phyloP scores from a whole-genome alignment of 2,888 invertebrate genomes.

The Apeira syringaria region DNA sequence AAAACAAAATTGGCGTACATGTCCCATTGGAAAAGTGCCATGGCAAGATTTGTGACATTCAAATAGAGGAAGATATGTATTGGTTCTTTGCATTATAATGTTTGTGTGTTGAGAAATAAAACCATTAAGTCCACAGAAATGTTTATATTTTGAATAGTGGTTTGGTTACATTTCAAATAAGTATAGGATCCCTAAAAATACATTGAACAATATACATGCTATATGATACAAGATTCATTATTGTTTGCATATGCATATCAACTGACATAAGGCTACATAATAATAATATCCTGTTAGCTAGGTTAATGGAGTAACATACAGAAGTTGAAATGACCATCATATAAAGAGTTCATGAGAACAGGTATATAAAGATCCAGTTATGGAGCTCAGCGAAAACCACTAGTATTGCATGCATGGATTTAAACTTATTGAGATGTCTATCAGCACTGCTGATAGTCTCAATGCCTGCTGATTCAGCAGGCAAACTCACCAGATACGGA shows the following conservation, averaged over 20 bases:
- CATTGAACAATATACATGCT: conserved; percentile 77
- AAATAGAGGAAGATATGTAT: conserved; percentile 20
- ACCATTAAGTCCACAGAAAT: conserved; percentile 60
- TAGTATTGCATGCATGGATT: too few species aligned
- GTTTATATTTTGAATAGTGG: conserved; percentile 78
- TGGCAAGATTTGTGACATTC: conserved; percentile 52
- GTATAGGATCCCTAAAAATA: conserved; percentile 73
- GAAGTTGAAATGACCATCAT: conserved; percentile 58
- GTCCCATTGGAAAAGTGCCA: conserved; percentile 79
- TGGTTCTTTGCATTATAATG: too few species aligned
- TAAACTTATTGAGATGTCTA: too few species aligned
- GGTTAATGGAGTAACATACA: conserved; percentile 42
- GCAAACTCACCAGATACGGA: too few species aligned
- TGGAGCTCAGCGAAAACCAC: too few species aligned
- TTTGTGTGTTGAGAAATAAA: conserved; percentile 22
- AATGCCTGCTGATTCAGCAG: too few species aligned
- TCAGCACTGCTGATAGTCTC: too few species aligned
- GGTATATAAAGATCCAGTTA: conserved; percentile 13
- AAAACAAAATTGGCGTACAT: conserved; percentile 63
- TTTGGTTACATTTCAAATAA: conserved; percentile 79
- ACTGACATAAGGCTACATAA: conserved; percentile 26
- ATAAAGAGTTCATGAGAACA: conserved; percentile 41
- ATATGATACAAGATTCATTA: conserved; percentile 75
- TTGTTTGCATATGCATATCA: conserved; percentile 44
- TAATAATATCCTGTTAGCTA: conserved; percentile 27